Base-by-base conservation (phyloP, 2,888 invertebrate genomes). In the Cosmorhoe ocellata region DNA sequence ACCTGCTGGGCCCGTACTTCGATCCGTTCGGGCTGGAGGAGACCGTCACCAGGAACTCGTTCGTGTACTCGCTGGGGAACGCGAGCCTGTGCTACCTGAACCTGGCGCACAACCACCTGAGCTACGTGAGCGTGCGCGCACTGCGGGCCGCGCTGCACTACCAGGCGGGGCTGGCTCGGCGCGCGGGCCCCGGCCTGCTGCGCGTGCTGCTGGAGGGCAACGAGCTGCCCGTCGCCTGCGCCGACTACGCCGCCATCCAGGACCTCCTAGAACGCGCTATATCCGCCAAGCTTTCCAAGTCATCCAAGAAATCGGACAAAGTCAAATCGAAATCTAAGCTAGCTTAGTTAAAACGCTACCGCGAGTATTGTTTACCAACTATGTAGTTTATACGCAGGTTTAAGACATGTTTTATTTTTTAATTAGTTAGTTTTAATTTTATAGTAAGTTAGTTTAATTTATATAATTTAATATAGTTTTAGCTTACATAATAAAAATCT, bases 71-170 rank as follows among this genome's bases (percentile, higher is more conserved):
- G 18, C 14, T 38, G 3, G 72, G 72, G 4, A 71, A 72, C 55
- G 12, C 51, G 33, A 24, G 28, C n/a, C 61, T 72, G 32, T 52
- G 61, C 40, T 65, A 41, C 31, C 52, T 72, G 37, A 69, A 66
- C 47, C 41, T 72, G 30, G 57, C 65, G 40, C 60, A 64, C 56
- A 73, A 73, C 51, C n/a, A 52, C n/a, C 53, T 73, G 22, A 58
- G 61, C 6, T 57, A 49, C 44, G 3, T n/a, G 27, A 61, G 53
- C 27, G 50, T 56, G 24, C 37, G 8, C 42, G 46, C 33, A 42
- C 56, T 72, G 48, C 18, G 14, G 12, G 51, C 42, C 6, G 6
- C 64, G 41, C 46, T 68, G 57, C 36, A 12, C 4, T 45, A 58
- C 22, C 71, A 71, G 51, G 48, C 34, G 13, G 32, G 37, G 39